Evolutionary conservation across 1,140 invertebrate genomes (phyloP).

Genomic region (Ceratitis capitata): DNA sequence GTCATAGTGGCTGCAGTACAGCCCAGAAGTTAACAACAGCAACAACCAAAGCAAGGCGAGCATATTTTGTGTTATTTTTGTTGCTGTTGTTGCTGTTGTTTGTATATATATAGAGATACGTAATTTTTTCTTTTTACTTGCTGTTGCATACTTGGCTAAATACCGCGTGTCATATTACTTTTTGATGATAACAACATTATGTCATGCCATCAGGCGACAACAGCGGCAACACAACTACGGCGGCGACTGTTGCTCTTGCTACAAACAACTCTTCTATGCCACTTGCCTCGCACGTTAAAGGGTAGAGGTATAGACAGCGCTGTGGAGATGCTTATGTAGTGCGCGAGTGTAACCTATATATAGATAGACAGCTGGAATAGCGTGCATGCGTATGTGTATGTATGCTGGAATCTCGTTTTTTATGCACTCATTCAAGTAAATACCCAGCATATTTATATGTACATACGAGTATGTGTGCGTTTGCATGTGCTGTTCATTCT

Average conservation of each 20-base stretch:
- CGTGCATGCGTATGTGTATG: neutral
- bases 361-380: neutral
- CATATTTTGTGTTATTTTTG: neutral
- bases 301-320: neutral
- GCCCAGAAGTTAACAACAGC: neutral
- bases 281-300: neutral
- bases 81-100: neutral
- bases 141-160: constrained; percentile 29
- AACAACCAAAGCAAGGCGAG: neutral
- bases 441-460: neutral
- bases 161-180: constrained; percentile 37
- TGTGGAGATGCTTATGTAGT: too few relatives aligned
- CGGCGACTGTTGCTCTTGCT: neutral
- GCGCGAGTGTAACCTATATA: neutral
- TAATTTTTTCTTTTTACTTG: neutral
- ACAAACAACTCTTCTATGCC: neutral
- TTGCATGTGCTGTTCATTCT: neutral
- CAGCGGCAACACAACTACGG: neutral
- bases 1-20: neutral
- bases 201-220: neutral
- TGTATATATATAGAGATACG: too few relatives aligned
- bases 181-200: constrained; percentile 34
- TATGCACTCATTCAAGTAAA: neutral
- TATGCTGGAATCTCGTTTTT: neutral
- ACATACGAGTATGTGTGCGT: neutral